These are phyloP conservation scores for Tetrapedia diversipes DNA, from an alignment of 2,888 invertebrate genomes.

Conservation along the genomic window DNA sequence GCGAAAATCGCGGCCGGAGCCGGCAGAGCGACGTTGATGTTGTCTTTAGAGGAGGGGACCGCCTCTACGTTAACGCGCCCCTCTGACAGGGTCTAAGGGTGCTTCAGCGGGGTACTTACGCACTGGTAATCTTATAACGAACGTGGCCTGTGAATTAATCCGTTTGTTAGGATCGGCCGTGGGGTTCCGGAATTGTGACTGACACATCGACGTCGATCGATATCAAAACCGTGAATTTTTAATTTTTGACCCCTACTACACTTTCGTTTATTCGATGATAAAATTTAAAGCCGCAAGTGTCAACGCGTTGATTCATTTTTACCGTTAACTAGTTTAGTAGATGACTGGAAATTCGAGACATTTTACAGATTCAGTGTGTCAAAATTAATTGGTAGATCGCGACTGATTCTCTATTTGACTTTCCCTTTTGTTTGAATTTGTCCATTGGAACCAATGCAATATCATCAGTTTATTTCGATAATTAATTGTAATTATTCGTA, in stretches of 20 bases:
- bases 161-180: constrained; percentile 45
- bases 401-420: neutral
- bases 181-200: constrained; percentile 20
- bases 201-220: constrained; percentile 33
- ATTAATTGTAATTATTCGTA: neutral
- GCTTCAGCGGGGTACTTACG: constrained; percentile 58
- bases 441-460: neutral
- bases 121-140: constrained; percentile 62
- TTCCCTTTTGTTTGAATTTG: neutral
- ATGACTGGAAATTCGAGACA: neutral
- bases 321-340: neutral
- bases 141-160: constrained; percentile 57
- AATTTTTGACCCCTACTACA: constrained; percentile 1
- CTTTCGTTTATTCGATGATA: neutral
- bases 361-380: too few relatives aligned
- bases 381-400: neutral
- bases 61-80: constrained; percentile 36
- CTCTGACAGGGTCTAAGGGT: constrained; percentile 48
- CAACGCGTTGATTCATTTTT: too few relatives aligned
- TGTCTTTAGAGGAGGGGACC: constrained; percentile 20
- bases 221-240: constrained; percentile 17
- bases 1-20: constrained; percentile 47
- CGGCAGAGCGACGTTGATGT: constrained; percentile 15
- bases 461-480: neutral
- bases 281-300: too few relatives aligned